These are phyloP conservation scores for Chrysodeixis includens DNA, from an alignment of 2,888 invertebrate genomes.

Conservation along the genomic window DNA sequence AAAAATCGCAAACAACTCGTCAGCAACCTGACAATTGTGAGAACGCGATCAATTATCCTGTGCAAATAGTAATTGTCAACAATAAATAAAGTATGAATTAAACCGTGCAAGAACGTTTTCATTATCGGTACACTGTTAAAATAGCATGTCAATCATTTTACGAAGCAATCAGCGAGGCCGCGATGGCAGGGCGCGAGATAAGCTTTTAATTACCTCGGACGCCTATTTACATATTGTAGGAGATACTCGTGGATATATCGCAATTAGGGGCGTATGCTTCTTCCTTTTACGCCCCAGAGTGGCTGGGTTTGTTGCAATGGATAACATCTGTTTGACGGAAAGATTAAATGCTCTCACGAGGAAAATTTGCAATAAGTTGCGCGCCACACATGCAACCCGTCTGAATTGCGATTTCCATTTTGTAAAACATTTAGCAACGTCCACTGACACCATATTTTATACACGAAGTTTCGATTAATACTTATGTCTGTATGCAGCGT, in stretches of 20 bases:
- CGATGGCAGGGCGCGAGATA: constrained; percentile 84
- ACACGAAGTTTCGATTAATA: constrained; percentile 63
- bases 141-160: constrained; percentile 88
- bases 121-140: constrained; percentile 85
- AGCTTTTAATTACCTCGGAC: constrained; percentile 87
- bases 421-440: constrained; percentile 54
- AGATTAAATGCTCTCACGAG: constrained; percentile 77
- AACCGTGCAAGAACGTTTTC: constrained; percentile 81
- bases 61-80: constrained; percentile 87
- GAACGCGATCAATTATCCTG: constrained; percentile 88
- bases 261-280: constrained; percentile 86
- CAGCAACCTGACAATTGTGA: constrained; percentile 86
- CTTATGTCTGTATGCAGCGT: constrained; percentile 55
- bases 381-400: constrained; percentile 37
- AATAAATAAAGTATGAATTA: constrained; percentile 84
- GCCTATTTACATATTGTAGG: constrained; percentile 87
- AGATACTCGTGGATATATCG: constrained; percentile 85
- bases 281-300: constrained; percentile 83
- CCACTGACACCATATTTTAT: constrained; percentile 63
- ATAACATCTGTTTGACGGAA: constrained; percentile 83
- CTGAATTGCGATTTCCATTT: constrained; percentile 62
- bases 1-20: constrained; percentile 84
- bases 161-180: constrained; percentile 81
- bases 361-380: constrained; percentile 69
- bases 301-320: constrained; percentile 74